Evolutionary conservation across 2,888 invertebrate genomes (phyloP).

Genomic region (Hydrotaea diabolus): DNA sequence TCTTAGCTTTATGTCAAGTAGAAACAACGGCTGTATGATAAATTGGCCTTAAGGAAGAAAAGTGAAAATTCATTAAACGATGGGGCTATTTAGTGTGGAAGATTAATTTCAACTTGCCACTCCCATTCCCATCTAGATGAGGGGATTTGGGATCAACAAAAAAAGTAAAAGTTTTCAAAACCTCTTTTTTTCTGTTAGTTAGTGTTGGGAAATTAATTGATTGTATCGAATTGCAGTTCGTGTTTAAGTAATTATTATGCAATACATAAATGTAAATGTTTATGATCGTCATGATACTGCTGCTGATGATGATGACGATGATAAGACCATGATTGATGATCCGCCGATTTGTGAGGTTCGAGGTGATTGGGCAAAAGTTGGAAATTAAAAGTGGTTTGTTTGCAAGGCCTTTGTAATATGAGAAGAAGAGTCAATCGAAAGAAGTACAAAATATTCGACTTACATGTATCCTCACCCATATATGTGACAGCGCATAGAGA

Average conservation of each 20-base stretch:
- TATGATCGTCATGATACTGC: background rate
- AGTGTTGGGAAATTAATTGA: slow-evolving; percentile 5
- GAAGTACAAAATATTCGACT: too few species aligned
- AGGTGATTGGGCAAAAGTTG: too few species aligned
- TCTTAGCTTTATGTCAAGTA: slow-evolving; percentile 23
- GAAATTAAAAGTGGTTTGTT: too few species aligned
- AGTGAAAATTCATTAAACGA: background rate
- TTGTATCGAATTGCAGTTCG: slow-evolving; percentile 20
- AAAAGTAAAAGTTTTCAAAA: background rate
- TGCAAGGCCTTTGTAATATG: too few species aligned
- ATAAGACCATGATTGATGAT: slow-evolving; percentile 19
- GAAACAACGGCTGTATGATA: slow-evolving; percentile 40
- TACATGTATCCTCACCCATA: too few species aligned
- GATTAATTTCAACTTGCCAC: background rate
- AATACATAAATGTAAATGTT: slow-evolving; percentile 8
- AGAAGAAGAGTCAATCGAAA: too few species aligned
- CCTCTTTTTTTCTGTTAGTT: background rate
- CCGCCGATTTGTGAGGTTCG: background rate
- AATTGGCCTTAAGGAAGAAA: slow-evolving; percentile 25
- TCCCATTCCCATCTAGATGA: too few species aligned
- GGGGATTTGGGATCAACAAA: background rate
- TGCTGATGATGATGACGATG: background rate
- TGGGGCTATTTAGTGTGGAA: background rate
- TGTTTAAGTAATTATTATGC: slow-evolving; percentile 12
- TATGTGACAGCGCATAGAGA: too few species aligned